Base-by-base conservation (phyloP, 2,888 invertebrate species). In the Thera britannica region DNA sequence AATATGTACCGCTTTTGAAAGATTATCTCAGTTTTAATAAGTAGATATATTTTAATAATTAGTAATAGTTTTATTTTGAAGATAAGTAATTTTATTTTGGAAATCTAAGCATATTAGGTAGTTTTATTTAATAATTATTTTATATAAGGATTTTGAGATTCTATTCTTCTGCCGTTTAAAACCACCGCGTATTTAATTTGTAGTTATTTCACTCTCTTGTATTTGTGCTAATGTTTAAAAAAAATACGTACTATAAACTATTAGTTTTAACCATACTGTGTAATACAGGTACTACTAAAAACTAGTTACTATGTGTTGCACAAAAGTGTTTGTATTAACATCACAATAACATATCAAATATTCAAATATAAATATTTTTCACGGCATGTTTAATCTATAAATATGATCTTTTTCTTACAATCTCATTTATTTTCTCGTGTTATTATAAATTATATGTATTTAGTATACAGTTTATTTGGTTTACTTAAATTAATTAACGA, bases 31-130 rank as follows among this genome's bases (percentile, higher is more conserved):
- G 51, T 56, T 60, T 57, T 60, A 61, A 68, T 69, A 67, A 67
- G 61, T 67, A 61, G 35, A 68, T n/a, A 57, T 60, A 63, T 62
- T 69, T 72, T 71, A 69, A 63, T 70, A 66, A 65, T 68, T 68
- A 65, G 55, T 41, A 58, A 67, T 72, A 72, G 62, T 59, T 62
- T 65, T 61, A 70, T 73, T 73, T 74, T 68, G 69, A 72, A 67
- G 58, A 63, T 71, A 69, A 66, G 65, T 68, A 58, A 70, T 68
- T 72, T 72, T 70, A 72, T 75, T 72, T 72, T 75, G 60, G 54
- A 62, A 56, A 62, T 58, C 12, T 65, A 62, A 65, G 58, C 36
- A 35, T 57, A 58, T 57, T 68, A 67, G 62, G 57, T 67, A 36
- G 46, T 65, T 62, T 67, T 56, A 55, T 72, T 75, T 67, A 56